Evolutionary conservation across 2,113 vertebrate species (phyloP), one percentile per base, ranked within the genome.

Genomic region (Maccullochella peelii): DNA sequence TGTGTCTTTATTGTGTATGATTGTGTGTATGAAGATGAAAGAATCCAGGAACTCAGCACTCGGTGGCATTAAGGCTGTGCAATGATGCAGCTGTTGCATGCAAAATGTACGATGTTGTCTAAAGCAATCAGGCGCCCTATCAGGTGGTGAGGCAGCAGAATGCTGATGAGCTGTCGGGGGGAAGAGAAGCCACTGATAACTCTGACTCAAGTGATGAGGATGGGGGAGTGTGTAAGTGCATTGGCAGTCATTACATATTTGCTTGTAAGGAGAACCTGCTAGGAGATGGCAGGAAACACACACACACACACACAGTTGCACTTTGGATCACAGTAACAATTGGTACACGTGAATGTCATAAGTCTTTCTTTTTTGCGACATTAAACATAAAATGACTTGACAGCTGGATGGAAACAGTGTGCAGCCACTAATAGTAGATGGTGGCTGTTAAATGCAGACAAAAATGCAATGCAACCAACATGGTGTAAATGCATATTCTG

Each of bases 41-140:
- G 63, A 81, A 77, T 75, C 50, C 40, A 49, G 66, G 62, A 77
- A 54, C 70, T 5, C 65, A 69, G 57, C 55, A 40, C 55, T 86
- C 27, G 12, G 61, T 77, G 69, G 80, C 83, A 81, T 80, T 63
- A 84, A 40, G 54, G 62, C 71, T 71, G 69, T 23, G 77, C 80
- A 42, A n/a, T 49, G 67, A 80, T 84, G 79, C 89, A 89, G 84
- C 76, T 83, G 84, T 80, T 73, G 66, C 79, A 89, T 91, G 73
- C 82, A 85, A 91, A 88, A 91, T 91, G 84, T 79, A 87, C 54
- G 20, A 85, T 73, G 79, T 73, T 86, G 87, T 89, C 87, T 70
- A 73, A 82, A 80, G 82, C 69, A 79, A 87, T 91, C 82, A 80
- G 67, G 75, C 62, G n/a, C 66, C 38, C 80, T 71, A 82, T 86